Percentiles rank a stretch among this genome's conserved stretches.
Evolutionary conservation across 2,797 vertebrate genomes (phyloP).

Genomic region (Scolopax bukidnonensis): DNA sequence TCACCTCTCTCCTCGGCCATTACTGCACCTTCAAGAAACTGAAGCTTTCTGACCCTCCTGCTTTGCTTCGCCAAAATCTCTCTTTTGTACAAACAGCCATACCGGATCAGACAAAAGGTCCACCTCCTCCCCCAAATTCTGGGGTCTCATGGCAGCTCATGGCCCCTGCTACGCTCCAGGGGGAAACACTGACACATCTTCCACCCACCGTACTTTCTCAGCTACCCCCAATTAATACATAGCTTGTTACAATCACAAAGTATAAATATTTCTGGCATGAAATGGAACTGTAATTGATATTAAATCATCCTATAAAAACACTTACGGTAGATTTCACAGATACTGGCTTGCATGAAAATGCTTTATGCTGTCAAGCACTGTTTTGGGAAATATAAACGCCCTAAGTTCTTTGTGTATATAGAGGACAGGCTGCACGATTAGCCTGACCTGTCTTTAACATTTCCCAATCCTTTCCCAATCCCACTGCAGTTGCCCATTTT

Average conservation of each 20-base stretch:
- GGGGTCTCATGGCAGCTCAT: neutral
- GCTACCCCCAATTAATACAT: neutral
- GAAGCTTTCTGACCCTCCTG: neutral
- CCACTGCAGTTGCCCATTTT: neutral
- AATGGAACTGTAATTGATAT: constrained; percentile 34
- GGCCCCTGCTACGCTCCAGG: neutral
- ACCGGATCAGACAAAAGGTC: neutral
- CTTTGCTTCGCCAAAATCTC: neutral
- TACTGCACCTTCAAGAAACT: neutral
- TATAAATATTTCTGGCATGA: constrained; percentile 40
- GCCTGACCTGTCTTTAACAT: neutral
- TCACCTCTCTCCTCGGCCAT: neutral
- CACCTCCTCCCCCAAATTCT: neutral
- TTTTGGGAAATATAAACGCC: constrained; percentile 50
- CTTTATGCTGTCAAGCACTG: constrained; percentile 28
- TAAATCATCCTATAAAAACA: constrained; percentile 34
- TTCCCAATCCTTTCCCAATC: neutral
- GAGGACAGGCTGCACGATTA: neutral
- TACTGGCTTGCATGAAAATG: neutral
- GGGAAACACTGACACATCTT: neutral
- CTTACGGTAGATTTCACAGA: constrained; percentile 44
- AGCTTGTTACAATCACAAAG: neutral
- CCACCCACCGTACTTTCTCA: neutral
- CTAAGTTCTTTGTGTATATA: neutral
- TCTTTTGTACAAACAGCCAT: neutral